These are phyloP conservation scores for Acanthornis magna DNA, from an alignment of 2,797 vertebrate genomes.

Conservation along the genomic window DNA sequence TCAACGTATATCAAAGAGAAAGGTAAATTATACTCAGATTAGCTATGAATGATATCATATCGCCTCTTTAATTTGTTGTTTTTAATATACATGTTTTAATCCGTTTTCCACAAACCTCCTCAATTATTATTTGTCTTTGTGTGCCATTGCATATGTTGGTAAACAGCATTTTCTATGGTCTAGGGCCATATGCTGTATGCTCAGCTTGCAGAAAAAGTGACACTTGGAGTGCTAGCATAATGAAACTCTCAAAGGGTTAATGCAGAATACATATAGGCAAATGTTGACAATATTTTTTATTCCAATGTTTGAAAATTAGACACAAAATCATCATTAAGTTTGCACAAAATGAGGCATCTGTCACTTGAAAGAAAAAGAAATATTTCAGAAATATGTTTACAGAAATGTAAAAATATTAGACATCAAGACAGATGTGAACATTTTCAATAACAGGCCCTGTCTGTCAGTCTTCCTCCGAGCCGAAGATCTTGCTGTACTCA, in stretches of 20 bases:
- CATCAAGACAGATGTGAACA: slow-evolving; percentile 81
- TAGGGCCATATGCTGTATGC: slow-evolving; percentile 41
- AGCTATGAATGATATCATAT: background rate
- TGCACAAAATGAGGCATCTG: slow-evolving; percentile 82
- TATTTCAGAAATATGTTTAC: slow-evolving; percentile 84
- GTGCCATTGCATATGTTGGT: slow-evolving; percentile 40
- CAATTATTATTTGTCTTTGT: slow-evolving; percentile 39
- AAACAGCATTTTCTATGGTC: slow-evolving; percentile 38
- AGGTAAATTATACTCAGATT: slow-evolving; percentile 16
- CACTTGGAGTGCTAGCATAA: slow-evolving; percentile 51
- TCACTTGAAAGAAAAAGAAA: slow-evolving; percentile 79
- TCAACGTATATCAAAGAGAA: background rate
- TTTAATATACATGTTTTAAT: slow-evolving; percentile 29
- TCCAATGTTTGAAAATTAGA: slow-evolving; percentile 81
- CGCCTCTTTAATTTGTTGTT: slow-evolving; percentile 20
- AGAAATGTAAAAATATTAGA: slow-evolving; percentile 85
- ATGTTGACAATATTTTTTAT: slow-evolving; percentile 82
- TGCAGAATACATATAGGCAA: slow-evolving; percentile 77
- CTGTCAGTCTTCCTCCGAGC: slow-evolving; percentile 79
- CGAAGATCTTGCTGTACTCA: slow-evolving; percentile 85
- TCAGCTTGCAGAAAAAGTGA: slow-evolving; percentile 31
- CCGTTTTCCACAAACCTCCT: slow-evolving; percentile 1
- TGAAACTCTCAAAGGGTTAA: slow-evolving; percentile 73
- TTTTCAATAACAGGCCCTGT: slow-evolving; percentile 72
- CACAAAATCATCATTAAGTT: slow-evolving; percentile 78